Evolutionary conservation across 2,113 vertebrate species (phyloP).

Genomic region (Psittacara wagleri): DNA sequence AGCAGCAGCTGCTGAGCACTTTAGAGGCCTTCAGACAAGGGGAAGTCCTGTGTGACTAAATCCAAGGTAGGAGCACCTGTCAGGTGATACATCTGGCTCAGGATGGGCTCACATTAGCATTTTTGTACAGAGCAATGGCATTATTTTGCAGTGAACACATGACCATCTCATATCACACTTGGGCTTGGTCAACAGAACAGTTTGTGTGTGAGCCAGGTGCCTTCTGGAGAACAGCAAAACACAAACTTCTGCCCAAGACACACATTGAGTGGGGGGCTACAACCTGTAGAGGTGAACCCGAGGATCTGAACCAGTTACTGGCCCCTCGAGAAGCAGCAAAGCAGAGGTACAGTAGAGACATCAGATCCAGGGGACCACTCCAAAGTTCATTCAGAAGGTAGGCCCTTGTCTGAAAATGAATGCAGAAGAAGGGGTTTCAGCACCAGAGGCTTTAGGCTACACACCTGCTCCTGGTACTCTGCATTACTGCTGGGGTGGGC

Average conservation of each 20-base stretch:
- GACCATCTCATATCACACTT: background rate
- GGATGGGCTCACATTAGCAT: background rate
- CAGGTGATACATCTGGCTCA: background rate
- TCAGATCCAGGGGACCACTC: background rate
- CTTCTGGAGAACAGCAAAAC: background rate
- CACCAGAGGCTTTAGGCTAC: background rate
- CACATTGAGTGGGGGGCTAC: background rate
- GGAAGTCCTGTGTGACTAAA: background rate
- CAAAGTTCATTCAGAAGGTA: background rate
- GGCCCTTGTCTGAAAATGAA: background rate
- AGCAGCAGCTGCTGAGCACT: background rate
- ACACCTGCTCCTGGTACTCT: fast-evolving
- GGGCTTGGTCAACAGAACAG: fast-evolving
- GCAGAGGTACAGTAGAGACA: background rate
- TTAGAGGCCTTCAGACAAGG: background rate
- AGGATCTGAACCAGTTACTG: background rate
- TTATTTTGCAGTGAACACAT: fast-evolving
- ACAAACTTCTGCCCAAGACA: background rate
- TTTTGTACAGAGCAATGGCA: background rate
- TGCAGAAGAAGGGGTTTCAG: background rate
- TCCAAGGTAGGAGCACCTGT: background rate
- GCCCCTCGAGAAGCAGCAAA: background rate
- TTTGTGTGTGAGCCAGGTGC: background rate
- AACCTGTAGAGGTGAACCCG: fast-evolving
- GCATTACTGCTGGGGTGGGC: background rate